phyloP scores from a whole-genome alignment of 2,797 vertebrate species.

The Smutsia gigantea region DNA sequence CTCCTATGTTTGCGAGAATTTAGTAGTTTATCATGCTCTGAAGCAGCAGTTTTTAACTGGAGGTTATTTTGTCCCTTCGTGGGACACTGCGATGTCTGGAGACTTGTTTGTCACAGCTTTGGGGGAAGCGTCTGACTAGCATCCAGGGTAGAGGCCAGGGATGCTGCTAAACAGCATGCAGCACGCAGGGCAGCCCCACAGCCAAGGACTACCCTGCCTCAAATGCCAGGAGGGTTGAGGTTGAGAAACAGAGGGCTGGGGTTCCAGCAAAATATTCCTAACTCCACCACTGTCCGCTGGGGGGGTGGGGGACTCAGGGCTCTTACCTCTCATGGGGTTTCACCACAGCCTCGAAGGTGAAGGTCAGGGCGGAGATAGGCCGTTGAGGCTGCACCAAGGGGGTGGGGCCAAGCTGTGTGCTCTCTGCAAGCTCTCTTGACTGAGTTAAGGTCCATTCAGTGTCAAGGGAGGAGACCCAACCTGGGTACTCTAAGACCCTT shows the following conservation, averaged over 20 bases:
- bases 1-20: neutral
- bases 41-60: neutral
- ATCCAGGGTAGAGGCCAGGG: neutral
- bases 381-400: rapidly evolving
- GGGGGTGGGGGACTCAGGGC: neutral
- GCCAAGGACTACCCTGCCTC: rapidly evolving
- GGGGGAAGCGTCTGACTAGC: neutral
- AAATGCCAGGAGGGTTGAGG: rapidly evolving
- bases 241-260: neutral
- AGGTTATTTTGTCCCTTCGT: neutral
- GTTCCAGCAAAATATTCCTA: neutral
- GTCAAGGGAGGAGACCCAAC: neutral
- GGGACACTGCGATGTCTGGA: neutral
- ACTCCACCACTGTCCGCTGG: neutral
- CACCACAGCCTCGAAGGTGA: neutral
- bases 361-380: neutral
- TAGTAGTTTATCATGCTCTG: neutral
- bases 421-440: neutral
- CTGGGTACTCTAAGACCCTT: neutral
- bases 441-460: neutral
- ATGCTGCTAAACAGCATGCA: neutral
- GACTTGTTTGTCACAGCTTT: neutral
- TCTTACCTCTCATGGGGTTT: neutral
- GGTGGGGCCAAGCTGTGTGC: rapidly evolving
- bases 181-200: neutral